These are phyloP conservation scores for Philopotamus ludificatus DNA, from an alignment of 1,140 invertebrate genomes.

Conservation along the genomic window DNA sequence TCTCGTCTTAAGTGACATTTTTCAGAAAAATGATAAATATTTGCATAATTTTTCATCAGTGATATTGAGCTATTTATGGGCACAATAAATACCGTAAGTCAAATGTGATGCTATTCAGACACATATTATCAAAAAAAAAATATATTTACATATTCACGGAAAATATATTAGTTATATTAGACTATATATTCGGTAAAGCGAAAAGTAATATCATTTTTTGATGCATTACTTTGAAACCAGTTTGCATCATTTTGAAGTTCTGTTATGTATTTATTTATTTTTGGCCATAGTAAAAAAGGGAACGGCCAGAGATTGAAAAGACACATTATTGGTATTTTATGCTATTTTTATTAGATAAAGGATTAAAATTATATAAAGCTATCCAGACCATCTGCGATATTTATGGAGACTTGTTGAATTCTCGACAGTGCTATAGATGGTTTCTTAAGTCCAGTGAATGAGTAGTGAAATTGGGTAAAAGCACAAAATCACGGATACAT, in stretches of 20 bases:
- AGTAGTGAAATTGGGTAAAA: background rate
- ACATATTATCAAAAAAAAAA: no score
- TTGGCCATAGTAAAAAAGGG: background rate
- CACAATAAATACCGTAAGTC: no score
- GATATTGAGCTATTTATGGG: no score
- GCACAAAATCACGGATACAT: background rate
- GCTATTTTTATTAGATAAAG: constrained; percentile 4
- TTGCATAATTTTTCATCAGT: no score
- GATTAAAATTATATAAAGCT: background rate
- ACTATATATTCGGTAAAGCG: background rate
- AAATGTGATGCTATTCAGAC: no score
- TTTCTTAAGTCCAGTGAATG: background rate
- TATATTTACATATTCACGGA: no score
- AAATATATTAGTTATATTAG: no score
- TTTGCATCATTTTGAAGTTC: background rate
- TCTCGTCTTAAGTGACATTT: no score
- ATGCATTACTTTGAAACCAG: background rate
- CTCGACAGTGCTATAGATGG: background rate
- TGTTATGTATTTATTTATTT: background rate
- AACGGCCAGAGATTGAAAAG: background rate
- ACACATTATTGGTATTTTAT: background rate
- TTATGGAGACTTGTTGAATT: background rate
- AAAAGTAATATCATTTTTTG: background rate
- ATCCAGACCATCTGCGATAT: background rate
- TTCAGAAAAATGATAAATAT: no score